These are phyloP conservation scores for Hydroisotoma schaefferi DNA, from an alignment of 2,888 invertebrate genomes.

Conservation along the genomic window DNA sequence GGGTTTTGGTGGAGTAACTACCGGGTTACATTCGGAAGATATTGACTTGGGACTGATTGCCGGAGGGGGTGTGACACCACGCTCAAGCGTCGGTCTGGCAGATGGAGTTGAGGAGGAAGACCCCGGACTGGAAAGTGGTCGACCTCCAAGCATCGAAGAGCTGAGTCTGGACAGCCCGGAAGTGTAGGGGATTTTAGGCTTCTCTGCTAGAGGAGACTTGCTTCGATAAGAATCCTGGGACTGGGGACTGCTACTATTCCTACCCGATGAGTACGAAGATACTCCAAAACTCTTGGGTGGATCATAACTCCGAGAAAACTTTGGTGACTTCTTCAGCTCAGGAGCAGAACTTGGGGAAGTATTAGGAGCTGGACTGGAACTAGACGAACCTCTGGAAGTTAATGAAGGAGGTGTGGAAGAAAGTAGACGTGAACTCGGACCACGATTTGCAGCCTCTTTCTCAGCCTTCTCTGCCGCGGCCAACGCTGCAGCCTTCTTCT, in stretches of 20 bases:
- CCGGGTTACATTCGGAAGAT: not conserved
- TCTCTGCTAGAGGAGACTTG: conserved; percentile 1
- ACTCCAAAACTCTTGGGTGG: conserved; percentile 14
- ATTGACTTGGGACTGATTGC: not conserved
- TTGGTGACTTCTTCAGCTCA: conserved; percentile 5
- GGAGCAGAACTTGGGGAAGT: conserved; percentile 6
- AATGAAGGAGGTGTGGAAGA: too few relatives aligned
- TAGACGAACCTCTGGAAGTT: too few relatives aligned
- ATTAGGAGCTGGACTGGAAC: too few relatives aligned
- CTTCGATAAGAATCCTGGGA: not conserved
- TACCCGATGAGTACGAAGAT: conserved; percentile 18
- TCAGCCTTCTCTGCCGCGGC: conserved; percentile 18
- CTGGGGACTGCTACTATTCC: conserved; percentile 16
- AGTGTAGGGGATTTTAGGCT: conserved; percentile 28
- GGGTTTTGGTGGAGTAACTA: not conserved
- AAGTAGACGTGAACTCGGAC: not conserved
- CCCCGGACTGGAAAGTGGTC: conserved; percentile 12
- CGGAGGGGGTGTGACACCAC: not conserved
- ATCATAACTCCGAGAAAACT: conserved; percentile 15
- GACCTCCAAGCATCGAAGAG: too few relatives aligned
- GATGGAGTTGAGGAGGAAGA: not conserved
- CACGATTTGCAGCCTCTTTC: not conserved
- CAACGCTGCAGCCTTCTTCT: conserved; percentile 30
- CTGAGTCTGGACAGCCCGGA: conserved; percentile 18
- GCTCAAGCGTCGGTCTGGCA: not conserved